These are phyloP conservation scores for Drosophila flavopinicola DNA, from an alignment of 2,888 invertebrate genomes.

Conservation along the genomic window DNA sequence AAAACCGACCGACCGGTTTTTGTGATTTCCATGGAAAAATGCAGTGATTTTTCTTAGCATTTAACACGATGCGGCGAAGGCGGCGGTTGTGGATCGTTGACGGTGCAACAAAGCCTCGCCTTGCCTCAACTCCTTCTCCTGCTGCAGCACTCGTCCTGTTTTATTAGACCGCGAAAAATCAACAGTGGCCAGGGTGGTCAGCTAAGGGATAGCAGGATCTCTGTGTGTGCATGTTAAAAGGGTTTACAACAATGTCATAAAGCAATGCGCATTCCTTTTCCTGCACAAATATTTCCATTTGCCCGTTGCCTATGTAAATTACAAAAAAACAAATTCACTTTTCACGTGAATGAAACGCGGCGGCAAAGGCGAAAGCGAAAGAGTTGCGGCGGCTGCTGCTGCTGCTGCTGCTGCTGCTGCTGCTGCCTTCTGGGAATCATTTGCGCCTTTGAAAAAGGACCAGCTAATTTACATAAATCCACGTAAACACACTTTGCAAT, in stretches of 20 bases:
- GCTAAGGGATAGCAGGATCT: slow-evolving; percentile 23
- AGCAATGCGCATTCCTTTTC: slow-evolving; percentile 62
- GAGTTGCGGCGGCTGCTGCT: slow-evolving; percentile 30
- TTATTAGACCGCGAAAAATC: slow-evolving; percentile 78
- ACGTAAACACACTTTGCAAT: slow-evolving; percentile 54
- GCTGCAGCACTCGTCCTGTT: slow-evolving; percentile 57
- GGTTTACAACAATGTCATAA: slow-evolving; percentile 75
- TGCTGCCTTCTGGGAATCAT: slow-evolving; percentile 73
- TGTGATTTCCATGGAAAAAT: slow-evolving; percentile 70
- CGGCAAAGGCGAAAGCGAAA: slow-evolving; percentile 43
- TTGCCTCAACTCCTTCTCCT: slow-evolving; percentile 68
- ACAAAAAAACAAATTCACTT: slow-evolving; percentile 60
- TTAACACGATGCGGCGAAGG: slow-evolving; percentile 43
- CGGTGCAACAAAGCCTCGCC: slow-evolving; percentile 47
- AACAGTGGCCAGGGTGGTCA: slow-evolving; percentile 75
- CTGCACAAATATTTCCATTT: slow-evolving; percentile 36
- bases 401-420: slow-evolving; percentile 8
- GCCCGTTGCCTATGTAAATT: slow-evolving; percentile 55
- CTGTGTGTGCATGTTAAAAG: slow-evolving; percentile 59
- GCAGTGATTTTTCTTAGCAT: slow-evolving; percentile 58
- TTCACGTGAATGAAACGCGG: slow-evolving; percentile 65
- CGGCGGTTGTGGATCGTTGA: not conserved
- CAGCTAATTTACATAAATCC: slow-evolving; percentile 74
- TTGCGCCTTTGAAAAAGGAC: slow-evolving; percentile 61
- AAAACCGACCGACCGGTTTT: slow-evolving; percentile 48